A percentile compares a stretch with the other conserved stretches of the same genome.
phyloP scores from a whole-genome alignment of 2,888 invertebrate genomes.

The Metellina segmentata region DNA sequence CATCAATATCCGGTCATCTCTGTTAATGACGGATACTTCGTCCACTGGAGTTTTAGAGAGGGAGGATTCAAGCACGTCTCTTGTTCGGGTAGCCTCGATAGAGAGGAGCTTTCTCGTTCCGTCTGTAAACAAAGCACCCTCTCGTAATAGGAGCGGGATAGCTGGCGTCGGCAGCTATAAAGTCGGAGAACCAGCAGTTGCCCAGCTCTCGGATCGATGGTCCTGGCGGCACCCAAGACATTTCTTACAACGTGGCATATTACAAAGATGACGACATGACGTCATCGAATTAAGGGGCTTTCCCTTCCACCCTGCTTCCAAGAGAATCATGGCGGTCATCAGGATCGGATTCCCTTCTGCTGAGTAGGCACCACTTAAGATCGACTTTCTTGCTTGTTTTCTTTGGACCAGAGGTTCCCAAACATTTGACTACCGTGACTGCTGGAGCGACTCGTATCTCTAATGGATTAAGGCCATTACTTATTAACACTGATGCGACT shows the following conservation, averaged over 20 bases:
- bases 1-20: too few species aligned
- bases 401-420: too few species aligned
- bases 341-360: not conserved
- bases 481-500: too few species aligned
- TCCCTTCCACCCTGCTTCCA: not conserved
- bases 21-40: too few species aligned
- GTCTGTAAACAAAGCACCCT: constrained; percentile 17
- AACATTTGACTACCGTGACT: too few species aligned
- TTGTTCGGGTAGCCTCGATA: not conserved
- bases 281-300: constrained; percentile 57
- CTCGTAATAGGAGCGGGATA: not conserved
- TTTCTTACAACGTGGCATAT: constrained; percentile 59
- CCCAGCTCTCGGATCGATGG: constrained; percentile 47
- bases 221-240: constrained; percentile 49
- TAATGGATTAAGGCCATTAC: too few species aligned
- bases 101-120: not conserved
- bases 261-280: constrained; percentile 39
- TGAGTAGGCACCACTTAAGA: not conserved
- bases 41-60: too few species aligned
- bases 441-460: too few species aligned
- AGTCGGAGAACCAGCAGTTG: constrained; percentile 22
- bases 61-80: too few species aligned
- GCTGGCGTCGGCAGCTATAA: constrained; percentile 31
- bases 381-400: too few species aligned
- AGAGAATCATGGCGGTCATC: too few species aligned